Evolutionary conservation across 1,140 invertebrate genomes (phyloP), one percentile per base, ranked within the genome.

Genomic region (Drosophila baimaii): DNA sequence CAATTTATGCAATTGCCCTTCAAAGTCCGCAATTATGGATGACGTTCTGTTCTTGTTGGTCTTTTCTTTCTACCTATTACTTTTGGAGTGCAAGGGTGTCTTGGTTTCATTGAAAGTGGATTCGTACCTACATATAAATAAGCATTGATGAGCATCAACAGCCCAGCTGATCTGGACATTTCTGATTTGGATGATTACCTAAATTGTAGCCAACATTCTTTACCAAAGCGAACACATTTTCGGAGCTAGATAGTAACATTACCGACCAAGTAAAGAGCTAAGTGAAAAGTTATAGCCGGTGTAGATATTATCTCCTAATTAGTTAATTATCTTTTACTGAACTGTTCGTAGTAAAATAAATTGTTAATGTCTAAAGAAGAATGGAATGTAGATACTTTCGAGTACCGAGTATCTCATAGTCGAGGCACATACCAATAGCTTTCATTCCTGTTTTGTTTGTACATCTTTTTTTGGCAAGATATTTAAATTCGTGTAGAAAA

Each of bases 1-100:
- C 83, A 86, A 88, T 86, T 88, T 86, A 88, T 86, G 83, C 82
- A 88, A 88, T 86, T 86, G 83, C 79, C 56, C 70, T 88, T 82
- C 75, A 82, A 82, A 82, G 64, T 70, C 63, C 69, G 79, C 83
- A 86, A 82, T 88, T 88, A 86, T 88, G 71, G 76, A 79, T 82
- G 83, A 82, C 82, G 78, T 86, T 81, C 79, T 76, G 82, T 71
- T 64, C 74, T 85, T 86, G 76, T 85, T 74, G 77, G 44, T 47
- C 41, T 68, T 71, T 37, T 63, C 51, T 31, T 23, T 31, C 17
- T 19, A 33, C 17, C 51, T 4, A 33, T 17, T 31, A 19, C 27
- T 19, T 52, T 10, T 8, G 0, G 3, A n/a, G 49, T 4, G 5
- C 6, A 15, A 19, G 29, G 29, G 12, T 13, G 27, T 13, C 17